A percentile compares a stretch with the other conserved stretches of the same genome.
phyloP scores from a whole-genome alignment of 2,888 invertebrate species.

The Vandiemenella viatica region DNA sequence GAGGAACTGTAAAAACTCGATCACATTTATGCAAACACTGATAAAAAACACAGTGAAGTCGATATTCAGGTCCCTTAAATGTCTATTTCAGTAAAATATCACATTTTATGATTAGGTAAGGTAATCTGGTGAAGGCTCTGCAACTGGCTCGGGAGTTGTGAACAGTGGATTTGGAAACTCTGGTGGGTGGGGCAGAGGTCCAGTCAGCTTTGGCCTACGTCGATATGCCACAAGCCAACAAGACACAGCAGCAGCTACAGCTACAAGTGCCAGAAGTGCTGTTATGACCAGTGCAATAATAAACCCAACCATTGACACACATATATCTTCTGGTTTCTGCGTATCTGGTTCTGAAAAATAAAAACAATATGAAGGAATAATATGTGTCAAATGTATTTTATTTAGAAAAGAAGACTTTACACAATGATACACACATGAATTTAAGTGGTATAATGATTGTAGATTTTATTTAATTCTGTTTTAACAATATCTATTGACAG shows the following conservation, averaged over 20 bases:
- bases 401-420: too few species aligned
- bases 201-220: conserved; percentile 69
- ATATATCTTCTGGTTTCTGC: conserved; percentile 62
- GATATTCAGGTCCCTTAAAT: too few species aligned
- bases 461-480: too few species aligned
- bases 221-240: conserved; percentile 92
- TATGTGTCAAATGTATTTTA: too few species aligned
- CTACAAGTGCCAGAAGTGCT: conserved; percentile 77
- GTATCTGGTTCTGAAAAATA: conserved; percentile 36
- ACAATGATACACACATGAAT: too few species aligned
- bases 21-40: background rate
- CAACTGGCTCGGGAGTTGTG: conserved; percentile 63
- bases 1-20: background rate
- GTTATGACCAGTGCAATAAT: conserved; percentile 86
- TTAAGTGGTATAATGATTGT: too few species aligned
- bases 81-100: too few species aligned
- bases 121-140: conserved; percentile 72
- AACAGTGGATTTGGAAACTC: conserved; percentile 91
- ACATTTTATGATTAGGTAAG: conserved; percentile 25
- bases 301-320: conserved; percentile 85
- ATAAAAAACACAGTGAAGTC: too few species aligned
- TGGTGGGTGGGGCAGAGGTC: conserved; percentile 85
- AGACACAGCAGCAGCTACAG: conserved; percentile 85
- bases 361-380: too few species aligned
- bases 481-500: too few species aligned